Evolutionary conservation across 2,113 vertebrate species (phyloP), one percentile per base, ranked within the genome.

Genomic region (Panthera uncia): DNA sequence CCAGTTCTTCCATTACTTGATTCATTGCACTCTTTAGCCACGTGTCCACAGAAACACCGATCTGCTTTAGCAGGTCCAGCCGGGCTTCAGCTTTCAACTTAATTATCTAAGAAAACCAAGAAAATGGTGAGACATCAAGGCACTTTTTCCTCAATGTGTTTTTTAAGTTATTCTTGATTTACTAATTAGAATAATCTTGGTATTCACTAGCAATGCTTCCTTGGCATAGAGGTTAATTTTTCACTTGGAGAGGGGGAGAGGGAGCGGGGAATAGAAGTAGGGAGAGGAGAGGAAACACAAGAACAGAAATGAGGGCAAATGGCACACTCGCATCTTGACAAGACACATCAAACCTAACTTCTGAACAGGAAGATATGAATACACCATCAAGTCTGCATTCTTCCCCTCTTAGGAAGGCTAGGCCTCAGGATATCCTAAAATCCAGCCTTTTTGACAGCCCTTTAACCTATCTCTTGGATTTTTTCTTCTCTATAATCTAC

Each of bases 1-100:
- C 99, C 98, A 99, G 98, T 88, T 99, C 99, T 80, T 99, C 99
- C 99, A 99, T 99, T 97, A 99, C 99, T 98, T 99, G 99, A 98
- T 99, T 99, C 99, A 99, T 99, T 65, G 99, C 99, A 0, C 99
- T 99, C 96, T 99, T 99, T 4, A 99, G 98, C 99, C 99, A 99
- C 0, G 99, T 99, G 85, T 99, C 99, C 98, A 99, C 99, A 0
- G 99, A 99, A 82, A 99, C 99, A 0, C 99, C 99, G 0, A 99
- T 99, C 98, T 99, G 99, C 84, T 99, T 99, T 38, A 99, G 98
- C 89, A 99, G 99, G 69, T 99, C 99, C 29, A 99, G 98, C 16
- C 99, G 99, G 7, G 99, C 99, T 80, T 99, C 99, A 0, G 99
- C 99, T 98, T 99, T 99, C 97, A 99, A 99, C 98, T 99, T 99